Base-by-base conservation (phyloP, 2,797 vertebrate species). In the Enteromius afrohamiltoni region DNA sequence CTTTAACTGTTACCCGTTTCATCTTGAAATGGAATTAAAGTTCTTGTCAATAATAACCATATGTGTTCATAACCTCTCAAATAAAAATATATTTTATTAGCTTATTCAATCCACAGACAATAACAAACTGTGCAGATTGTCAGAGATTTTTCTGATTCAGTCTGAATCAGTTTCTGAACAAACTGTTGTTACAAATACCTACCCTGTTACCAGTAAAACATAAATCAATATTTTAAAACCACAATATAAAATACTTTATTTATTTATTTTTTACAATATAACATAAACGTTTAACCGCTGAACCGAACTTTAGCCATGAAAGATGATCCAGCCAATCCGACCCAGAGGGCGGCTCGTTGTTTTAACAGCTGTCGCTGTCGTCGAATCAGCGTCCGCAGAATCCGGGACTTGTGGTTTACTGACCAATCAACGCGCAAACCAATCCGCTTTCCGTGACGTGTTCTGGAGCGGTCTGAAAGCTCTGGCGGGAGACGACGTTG, bases 401-500 rank as follows among this genome's bases (percentile, higher is more conserved):
- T 76, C 31, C 71, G 79, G 83, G 47, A 21, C 82, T 47, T 82
- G 8, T 14, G 7, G 55, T 10, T 17, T 6, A 8, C 21, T 16
- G 86, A 37, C 89, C 83, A 89, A 89, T 90, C 85, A 86, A 68
- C 79, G 60, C 19, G 4, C 14, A 82, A 78, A 29, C 49, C 49
- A 37, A 60, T 81, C 80, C 51, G 82, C 62, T 81, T 19, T 64
- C 26, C 58, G 37, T 77, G 55, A 82, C 76, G 71, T 79, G 19
- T 23, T 6, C 40, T 34, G 40, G 29, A 74, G 31, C 58, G 47
- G 65, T 88, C 85, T 80, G 86, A 91, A 91, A 74, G n/a, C 34
- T 84, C 86, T 89, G 88, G 89, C 90, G 89, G 89, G 90, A 89
- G 88, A 87, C 62, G 1, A 7, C 7, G 1, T 7, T 1, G 40